Percentiles rank a stretch among this genome's conserved stretches.
Conservation (phyloP, 1,140 invertebrate genomes). For the Plutomurus gul region DNA sequence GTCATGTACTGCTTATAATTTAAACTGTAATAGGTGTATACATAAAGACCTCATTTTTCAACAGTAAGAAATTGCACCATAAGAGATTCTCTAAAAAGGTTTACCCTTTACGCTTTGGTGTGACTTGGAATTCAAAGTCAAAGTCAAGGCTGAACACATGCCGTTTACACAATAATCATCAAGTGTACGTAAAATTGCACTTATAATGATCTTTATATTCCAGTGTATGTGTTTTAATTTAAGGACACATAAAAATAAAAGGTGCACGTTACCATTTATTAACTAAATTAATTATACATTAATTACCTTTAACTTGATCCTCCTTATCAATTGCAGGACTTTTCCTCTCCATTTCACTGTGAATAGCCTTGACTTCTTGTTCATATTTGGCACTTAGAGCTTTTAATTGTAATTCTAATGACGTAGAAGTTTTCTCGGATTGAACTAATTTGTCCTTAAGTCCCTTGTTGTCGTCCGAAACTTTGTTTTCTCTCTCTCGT, state of each 20-base stretch:
- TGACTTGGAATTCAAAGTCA: too few relatives aligned
- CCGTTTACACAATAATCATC: too few relatives aligned
- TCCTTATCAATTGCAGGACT: constrained; percentile 78
- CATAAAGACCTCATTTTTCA: neutral
- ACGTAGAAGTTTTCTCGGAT: constrained; percentile 86
- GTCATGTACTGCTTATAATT: neutral
- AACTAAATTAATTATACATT: neutral
- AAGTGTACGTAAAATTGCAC: too few relatives aligned
- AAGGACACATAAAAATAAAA: neutral
- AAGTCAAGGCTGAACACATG: too few relatives aligned
- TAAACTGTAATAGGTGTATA: neutral
- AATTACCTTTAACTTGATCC: constrained; percentile 83
- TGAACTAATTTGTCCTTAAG: constrained; percentile 78
- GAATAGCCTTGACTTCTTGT: constrained; percentile 79
- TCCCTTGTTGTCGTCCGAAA: constrained; percentile 74
- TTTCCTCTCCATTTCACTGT: constrained; percentile 84
- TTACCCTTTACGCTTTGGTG: too few relatives aligned
- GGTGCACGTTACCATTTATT: neutral
- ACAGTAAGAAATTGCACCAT: too few relatives aligned
- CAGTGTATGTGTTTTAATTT: neutral
- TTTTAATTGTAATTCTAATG: constrained; percentile 83
- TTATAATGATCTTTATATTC: too few relatives aligned
- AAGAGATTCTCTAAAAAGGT: too few relatives aligned
- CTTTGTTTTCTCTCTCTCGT: constrained; percentile 71
- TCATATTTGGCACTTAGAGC: constrained; percentile 79